Evolutionary conservation across 2,888 invertebrate species (phyloP), one percentile per base, ranked within the genome.

Genomic region (Platypus cylindrus): DNA sequence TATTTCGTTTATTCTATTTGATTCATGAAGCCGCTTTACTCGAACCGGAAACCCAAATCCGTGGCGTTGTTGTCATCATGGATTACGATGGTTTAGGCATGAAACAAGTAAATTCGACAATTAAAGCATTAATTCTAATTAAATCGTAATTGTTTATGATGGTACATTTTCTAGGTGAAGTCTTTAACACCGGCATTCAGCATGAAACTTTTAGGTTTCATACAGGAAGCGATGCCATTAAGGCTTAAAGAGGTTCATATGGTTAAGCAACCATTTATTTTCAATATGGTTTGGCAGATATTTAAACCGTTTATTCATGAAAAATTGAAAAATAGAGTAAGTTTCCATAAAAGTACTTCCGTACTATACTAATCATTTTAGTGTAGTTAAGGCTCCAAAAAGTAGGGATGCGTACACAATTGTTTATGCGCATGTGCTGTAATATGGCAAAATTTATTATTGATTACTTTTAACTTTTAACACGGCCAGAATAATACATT

Each of bases 191-290:
- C 83, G 1, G 61, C 74, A 5, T 86, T 84, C 62, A 80, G 82
- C 31, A 74, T 76, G 65, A 72, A 77, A 30, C 68, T 86, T 32
- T 67, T 86, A 40, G 72, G 73, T 7, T 87, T 86, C 62, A 85
- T 87, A 47, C 86, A 87, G 62, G 83, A 86, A 37, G 85, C 86
- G 0, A 82, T 86, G 83, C 85, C 86, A 2, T 59, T 85, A 32
- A 70, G 86, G 34, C 65, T 86, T 48, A 86, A 84, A 60, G 84
- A 85, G 62, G 78, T 86, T 7, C 86, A 87, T 62, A 78, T 86
- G 54, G 82, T 87, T 2, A 84, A 84, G 53, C 78, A 87, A 53
- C 85, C 87, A 0, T 78, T 78, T 64, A 64, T 86, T 41, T 87
- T 87, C 64, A 84, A 78, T 54, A 70, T 83, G 60, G 84, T 86